Percentiles rank a stretch among this genome's conserved stretches.
These are phyloP conservation scores for Ctenochaetus hawaiiensis DNA, from an alignment of 2,797 vertebrate species.

Conservation along the genomic window DNA sequence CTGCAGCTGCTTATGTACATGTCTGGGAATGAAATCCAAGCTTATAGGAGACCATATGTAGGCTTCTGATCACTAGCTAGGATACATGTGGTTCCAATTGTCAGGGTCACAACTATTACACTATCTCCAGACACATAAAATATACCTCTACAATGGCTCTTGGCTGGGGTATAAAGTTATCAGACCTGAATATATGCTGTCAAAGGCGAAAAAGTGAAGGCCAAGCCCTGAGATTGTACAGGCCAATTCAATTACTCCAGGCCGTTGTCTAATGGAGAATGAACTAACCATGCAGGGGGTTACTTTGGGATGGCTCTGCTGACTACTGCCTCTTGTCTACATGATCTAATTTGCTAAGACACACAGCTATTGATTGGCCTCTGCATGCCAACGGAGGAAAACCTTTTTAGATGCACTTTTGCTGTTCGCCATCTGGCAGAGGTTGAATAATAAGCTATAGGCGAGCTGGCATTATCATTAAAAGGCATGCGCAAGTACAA, in stretches of 20 bases:
- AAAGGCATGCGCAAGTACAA: neutral
- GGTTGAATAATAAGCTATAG: conserved; percentile 51
- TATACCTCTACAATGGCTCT: conserved; percentile 27
- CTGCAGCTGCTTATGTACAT: no score
- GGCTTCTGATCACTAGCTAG: neutral
- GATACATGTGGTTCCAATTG: neutral
- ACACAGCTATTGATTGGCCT: conserved; percentile 83
- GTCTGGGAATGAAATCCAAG: no score
- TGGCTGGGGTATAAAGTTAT: conserved; percentile 59
- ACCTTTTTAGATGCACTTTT: conserved; percentile 72
- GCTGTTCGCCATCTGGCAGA: conserved; percentile 61
- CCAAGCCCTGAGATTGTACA: conserved; percentile 77
- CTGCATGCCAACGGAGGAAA: conserved; percentile 75
- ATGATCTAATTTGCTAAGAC: conserved; percentile 87
- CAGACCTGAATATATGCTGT: conserved; percentile 74
- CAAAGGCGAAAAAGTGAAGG: conserved; percentile 71
- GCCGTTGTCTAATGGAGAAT: conserved; percentile 81
- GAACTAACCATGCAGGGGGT: conserved; percentile 79
- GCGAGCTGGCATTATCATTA: conserved; percentile 24
- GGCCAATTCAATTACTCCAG: conserved; percentile 83
- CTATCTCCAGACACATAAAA: conserved; percentile 17
- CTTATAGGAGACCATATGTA: neutral
- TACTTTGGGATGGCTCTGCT: conserved; percentile 79
- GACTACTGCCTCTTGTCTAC: conserved; percentile 82
- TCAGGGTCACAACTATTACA: conserved; percentile 14